phyloP scores from a whole-genome alignment of 2,797 vertebrate species.

The Xenopus petersii region DNA sequence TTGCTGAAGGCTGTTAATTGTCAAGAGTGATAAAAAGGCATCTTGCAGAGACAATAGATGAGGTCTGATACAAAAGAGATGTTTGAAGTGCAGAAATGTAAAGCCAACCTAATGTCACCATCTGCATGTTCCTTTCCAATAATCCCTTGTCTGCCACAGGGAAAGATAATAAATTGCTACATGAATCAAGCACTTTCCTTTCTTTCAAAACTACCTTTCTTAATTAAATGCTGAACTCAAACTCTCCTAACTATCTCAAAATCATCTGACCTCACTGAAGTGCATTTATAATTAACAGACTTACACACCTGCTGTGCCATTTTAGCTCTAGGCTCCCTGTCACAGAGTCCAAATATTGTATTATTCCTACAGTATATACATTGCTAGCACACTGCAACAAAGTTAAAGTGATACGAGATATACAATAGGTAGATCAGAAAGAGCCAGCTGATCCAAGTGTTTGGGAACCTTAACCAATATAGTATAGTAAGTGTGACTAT shows the following conservation, averaged over 20 bases:
- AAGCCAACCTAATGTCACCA: conserved; percentile 32
- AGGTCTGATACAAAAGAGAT: conserved; percentile 28
- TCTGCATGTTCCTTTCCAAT: neutral
- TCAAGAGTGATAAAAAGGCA: conserved; percentile 36
- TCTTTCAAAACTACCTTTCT: neutral
- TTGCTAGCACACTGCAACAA: too few species aligned
- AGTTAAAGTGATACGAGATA: too few species aligned
- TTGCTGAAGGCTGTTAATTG: conserved; percentile 41
- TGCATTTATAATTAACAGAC: neutral
- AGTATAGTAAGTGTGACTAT: too few species aligned
- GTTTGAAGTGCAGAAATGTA: conserved; percentile 22
- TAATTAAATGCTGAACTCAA: neutral
- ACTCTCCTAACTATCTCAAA: neutral
- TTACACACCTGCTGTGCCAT: neutral
- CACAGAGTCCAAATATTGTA: too few species aligned
- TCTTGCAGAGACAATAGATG: conserved; percentile 34
- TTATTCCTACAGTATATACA: too few species aligned
- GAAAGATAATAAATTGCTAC: conserved; percentile 2
- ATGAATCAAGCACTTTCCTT: neutral
- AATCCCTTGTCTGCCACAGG: conserved; percentile 16
- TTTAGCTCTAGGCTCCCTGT: too few species aligned
- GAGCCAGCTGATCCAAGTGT: too few species aligned
- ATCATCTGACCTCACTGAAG: neutral
- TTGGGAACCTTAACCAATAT: too few species aligned
- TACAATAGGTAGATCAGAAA: too few species aligned